Evolutionary conservation across 2,888 invertebrate species (phyloP), one percentile per base, ranked within the genome.

Genomic region (Perithous albicinctus): DNA sequence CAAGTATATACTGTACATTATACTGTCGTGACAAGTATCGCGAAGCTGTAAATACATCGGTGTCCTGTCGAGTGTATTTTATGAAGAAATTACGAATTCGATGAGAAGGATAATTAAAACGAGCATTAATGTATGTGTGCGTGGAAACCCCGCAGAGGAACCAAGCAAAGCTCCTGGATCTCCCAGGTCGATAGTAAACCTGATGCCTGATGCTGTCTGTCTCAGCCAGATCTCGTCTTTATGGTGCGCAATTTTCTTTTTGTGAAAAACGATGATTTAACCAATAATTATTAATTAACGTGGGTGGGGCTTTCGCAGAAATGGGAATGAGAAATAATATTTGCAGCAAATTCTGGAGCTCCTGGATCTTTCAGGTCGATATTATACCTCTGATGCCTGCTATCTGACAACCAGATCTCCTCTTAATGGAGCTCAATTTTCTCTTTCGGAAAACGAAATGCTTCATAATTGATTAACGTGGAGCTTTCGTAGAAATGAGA

Each of bases 181-280:
- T 70, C 70, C 70, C 70, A 59, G 43, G 70, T 70, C 56, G 70
- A 70, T 70, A 8, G 6, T 59, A 51, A 41, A 38, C 18, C 29
- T 41, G n/a, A 10, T 35, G 38, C 15, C 20, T 6, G n/a, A n/a
- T n/a, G 18, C 23, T 41, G 20, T 12, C 23, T 3, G 10, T 5
- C 35, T 35, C 38, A 7, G n/a, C 59, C 15, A 35, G 15, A n/a
- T 56, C n/a, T 18, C 12, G 8, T n/a, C 48, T 12, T 51, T 48
- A 46, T 59, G 32, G 8, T n/a, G 32, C 23, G 48, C 73, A 80
- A 85, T 81, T 72, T 85, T 85, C 86, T 87, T 86, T 83, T 54
- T 43, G n/a, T 78, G 84, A 84, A 87, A 87, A 88, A 88, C 85
- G 85, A 56, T 61, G 59, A 18, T 56, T 8, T n/a, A n/a, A n/a